Evolutionary conservation across 1,140 invertebrate species (phyloP), one percentile per base, ranked within the genome.

Genomic region (Heliconius eleuchia): DNA sequence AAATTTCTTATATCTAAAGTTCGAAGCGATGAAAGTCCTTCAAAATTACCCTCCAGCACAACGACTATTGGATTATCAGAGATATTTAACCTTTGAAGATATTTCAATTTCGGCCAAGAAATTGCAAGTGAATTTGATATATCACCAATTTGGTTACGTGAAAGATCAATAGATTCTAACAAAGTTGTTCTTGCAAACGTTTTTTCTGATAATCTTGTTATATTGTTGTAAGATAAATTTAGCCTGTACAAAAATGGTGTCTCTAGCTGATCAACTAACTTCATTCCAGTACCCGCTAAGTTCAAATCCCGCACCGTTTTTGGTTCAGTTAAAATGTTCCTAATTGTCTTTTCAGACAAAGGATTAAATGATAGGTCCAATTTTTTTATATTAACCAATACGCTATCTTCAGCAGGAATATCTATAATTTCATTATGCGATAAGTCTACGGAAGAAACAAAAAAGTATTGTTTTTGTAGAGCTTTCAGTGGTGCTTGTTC

Each of bases 361-460:
- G 97, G 97, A 95, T 99, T 99, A 81, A 96, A 97, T 3, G 97
- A 98, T 1, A 99, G 90, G 94, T 99, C 98, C 0, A 99, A 94
- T 78, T 96, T 96, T 89, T 99, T 99, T 1, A 98, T 97, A 88
- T 98, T 98, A 2, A 98, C 97, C 93, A 99, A 96, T 1, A 98
- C 96, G 86, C 97, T 97, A 52, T 98, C 97, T 88, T 98, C 98
- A 1, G 96, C 95, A 7, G 98, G 98, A 34, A 99, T 96, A 76
- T 97, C 96, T 23, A 95, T 94, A 27, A 99, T 96, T 81, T 96
- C 95, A 87, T 99, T 99, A 55, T 96, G 92, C 7, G 97, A 97
- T 71, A 99, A 94, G 90, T 98, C 97, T 9, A 99, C 96, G 3
- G 96, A 96, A 11, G 96, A 96, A 3, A 99, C 94, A 85, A 97